Percentiles rank a stretch among this genome's conserved stretches.
Conservation (phyloP, 2,888 invertebrate species). For the Seira sanloemensis region DNA sequence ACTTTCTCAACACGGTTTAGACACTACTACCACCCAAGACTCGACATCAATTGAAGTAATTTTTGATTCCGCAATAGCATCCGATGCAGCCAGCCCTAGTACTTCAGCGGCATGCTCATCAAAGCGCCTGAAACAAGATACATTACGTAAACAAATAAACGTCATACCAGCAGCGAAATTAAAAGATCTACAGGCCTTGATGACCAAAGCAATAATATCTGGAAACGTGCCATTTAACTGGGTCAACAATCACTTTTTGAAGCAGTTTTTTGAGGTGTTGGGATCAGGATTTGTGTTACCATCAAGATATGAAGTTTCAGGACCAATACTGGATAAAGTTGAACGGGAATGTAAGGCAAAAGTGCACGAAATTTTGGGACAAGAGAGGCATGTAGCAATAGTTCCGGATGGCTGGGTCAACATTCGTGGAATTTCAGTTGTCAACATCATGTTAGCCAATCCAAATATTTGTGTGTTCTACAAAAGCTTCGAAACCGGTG, state of each 20-base stretch:
- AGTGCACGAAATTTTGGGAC: not conserved
- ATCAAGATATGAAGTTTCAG: not conserved
- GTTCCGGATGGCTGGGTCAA: constrained; percentile 30
- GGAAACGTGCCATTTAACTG: constrained; percentile 35
- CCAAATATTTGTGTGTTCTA: not conserved
- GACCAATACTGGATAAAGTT: not conserved
- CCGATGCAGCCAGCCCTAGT: too few species aligned
- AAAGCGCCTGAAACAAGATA: too few species aligned
- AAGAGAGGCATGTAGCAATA: not conserved
- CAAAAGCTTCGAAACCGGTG: constrained; percentile 16
- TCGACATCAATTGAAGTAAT: too few species aligned
- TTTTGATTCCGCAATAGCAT: too few species aligned
- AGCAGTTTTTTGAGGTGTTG: not conserved
- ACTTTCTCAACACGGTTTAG: too few species aligned
- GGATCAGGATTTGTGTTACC: constrained; percentile 29
- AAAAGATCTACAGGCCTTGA: constrained; percentile 5
- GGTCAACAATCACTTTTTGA: not conserved
- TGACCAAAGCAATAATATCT: constrained; percentile 21
- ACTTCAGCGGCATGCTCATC: too few species aligned
- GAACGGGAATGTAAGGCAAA: not conserved
- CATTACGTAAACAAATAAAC: too few species aligned
- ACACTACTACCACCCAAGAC: too few species aligned
- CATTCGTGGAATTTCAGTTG: not conserved
- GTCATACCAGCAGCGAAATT: too few species aligned
- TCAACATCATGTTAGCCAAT: constrained; percentile 29